A percentile compares a stretch with the other conserved stretches of the same genome.
Evolutionary conservation across 2,113 vertebrate species (phyloP).

Genomic region (Laticauda laticaudata): DNA sequence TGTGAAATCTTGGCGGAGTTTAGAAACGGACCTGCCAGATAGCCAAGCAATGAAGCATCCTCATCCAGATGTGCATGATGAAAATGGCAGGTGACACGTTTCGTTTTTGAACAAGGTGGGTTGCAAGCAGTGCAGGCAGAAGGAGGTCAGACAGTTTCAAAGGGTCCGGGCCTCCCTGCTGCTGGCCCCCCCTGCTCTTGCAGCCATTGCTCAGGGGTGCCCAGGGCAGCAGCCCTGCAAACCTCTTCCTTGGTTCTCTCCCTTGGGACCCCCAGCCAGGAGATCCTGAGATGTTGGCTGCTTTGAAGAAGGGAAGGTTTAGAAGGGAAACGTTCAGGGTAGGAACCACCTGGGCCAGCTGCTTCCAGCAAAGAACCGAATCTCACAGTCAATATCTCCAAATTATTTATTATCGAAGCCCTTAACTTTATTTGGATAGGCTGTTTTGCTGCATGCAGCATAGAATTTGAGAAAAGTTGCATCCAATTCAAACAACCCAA

Average conservation of each 20-base stretch:
- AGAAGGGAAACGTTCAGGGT: background rate
- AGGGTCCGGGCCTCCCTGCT: background rate
- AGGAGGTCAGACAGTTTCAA: background rate
- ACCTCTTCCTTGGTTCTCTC: background rate
- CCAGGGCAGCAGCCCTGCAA: background rate
- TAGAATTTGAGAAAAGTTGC: background rate
- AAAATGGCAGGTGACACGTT: background rate
- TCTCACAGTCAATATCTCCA: background rate
- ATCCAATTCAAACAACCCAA: background rate
- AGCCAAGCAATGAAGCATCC: background rate
- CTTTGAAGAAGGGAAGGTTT: background rate
- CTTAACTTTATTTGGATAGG: background rate
- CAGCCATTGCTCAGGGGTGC: no score
- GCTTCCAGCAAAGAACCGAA: background rate
- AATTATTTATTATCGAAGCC: background rate
- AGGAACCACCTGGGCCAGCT: background rate
- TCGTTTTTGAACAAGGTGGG: background rate
- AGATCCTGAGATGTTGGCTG: background rate
- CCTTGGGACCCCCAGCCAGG: background rate
- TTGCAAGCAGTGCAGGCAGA: background rate
- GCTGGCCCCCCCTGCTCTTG: no score
- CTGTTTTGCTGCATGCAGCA: background rate
- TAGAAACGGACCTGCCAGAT: background rate
- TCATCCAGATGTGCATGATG: background rate
- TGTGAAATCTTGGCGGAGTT: background rate